Conservation (phyloP, 2,888 invertebrate species). For the Anorthoa munda region DNA sequence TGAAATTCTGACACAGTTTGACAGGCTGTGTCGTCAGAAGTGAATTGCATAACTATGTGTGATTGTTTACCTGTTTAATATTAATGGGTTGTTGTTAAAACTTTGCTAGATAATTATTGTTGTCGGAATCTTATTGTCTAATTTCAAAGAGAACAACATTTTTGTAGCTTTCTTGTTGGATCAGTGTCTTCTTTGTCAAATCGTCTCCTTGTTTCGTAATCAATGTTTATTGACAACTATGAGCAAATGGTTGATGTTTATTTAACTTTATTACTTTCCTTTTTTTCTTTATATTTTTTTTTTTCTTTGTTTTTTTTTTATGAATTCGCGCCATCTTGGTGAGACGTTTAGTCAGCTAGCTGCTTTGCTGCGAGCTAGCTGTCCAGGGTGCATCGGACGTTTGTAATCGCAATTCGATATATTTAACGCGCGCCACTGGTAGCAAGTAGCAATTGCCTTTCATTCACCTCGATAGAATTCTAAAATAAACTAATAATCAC, state of each 20-base stretch:
- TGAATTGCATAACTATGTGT: constrained; percentile 15
- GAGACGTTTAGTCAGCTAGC: no score
- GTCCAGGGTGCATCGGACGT: no score
- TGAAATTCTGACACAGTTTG: constrained; percentile 59
- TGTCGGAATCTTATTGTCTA: not conserved
- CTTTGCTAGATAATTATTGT: not conserved
- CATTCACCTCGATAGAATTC: not conserved
- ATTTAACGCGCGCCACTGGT: no score
- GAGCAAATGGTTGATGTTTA: no score
- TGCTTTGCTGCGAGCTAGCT: no score
- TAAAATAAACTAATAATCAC: not conserved
- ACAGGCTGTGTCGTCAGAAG: constrained; percentile 38
- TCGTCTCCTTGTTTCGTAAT: not conserved
- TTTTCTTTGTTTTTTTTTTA: no score
- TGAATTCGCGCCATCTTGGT: no score
- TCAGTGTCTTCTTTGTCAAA: not conserved
- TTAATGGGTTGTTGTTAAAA: constrained; percentile 1
- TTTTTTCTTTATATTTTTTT: no score
- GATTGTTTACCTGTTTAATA: constrained; percentile 10
- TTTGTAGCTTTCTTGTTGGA: not conserved
- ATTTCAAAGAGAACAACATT: not conserved
- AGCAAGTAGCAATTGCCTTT: no score
- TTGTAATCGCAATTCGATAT: no score
- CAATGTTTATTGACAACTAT: not conserved
- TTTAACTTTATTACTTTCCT: no score